phyloP scores from a whole-genome alignment of 2,113 vertebrate genomes.

The Limnothrissa miodon region DNA sequence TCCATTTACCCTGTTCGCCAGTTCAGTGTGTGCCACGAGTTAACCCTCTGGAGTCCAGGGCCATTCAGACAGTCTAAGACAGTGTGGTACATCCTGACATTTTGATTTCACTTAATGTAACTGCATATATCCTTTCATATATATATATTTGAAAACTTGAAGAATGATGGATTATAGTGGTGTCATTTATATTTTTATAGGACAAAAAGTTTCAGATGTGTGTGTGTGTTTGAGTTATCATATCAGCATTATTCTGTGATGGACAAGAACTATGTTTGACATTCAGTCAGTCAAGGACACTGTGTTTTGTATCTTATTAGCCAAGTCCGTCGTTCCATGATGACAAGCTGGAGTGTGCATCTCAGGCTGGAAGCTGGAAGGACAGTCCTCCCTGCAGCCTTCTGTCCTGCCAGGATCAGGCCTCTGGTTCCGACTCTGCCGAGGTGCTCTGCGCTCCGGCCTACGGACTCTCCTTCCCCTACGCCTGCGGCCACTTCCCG shows the following conservation, averaged over 20 bases:
- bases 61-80: too few relatives aligned
- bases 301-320: conserved; percentile 52
- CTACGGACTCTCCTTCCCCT: conserved; percentile 77
- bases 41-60: too few relatives aligned
- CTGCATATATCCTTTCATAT: too few relatives aligned
- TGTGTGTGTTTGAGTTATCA: too few relatives aligned
- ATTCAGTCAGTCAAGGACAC: not conserved
- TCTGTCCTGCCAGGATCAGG: conserved; percentile 68
- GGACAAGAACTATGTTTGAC: not conserved
- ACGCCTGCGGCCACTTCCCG: conserved; percentile 76
- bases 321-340: conserved; percentile 70
- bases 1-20: not conserved
- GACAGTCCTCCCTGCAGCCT: conserved; percentile 66
- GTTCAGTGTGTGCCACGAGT: not conserved
- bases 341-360: conserved; percentile 73
- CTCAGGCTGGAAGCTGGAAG: conserved; percentile 74
- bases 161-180: too few relatives aligned
- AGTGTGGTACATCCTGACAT: too few relatives aligned
- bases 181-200: too few relatives aligned
- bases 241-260: not conserved
- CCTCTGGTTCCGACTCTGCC: conserved; percentile 69
- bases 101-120: too few relatives aligned
- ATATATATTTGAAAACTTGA: too few relatives aligned
- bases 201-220: too few relatives aligned
- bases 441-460: conserved; percentile 72